These are phyloP conservation scores for Eonycteris spelaea DNA, from an alignment of 2,113 vertebrate genomes.

Conservation along the genomic window DNA sequence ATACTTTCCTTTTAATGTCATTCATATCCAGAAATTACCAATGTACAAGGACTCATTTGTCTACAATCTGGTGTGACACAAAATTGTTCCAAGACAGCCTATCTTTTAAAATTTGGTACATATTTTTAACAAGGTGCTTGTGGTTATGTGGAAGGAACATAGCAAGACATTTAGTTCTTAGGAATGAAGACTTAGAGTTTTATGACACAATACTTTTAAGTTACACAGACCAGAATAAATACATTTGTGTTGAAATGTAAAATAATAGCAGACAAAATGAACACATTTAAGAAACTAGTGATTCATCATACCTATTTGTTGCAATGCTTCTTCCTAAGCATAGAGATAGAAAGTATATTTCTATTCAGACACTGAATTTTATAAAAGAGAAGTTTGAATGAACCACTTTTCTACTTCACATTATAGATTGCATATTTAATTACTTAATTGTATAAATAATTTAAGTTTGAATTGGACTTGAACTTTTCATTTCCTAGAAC, in stretches of 20 bases:
- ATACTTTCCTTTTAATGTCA: constrained; percentile 43
- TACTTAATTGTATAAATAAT: constrained; percentile 46
- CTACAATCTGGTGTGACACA: constrained; percentile 39
- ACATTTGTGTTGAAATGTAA: constrained; percentile 28
- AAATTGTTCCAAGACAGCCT: constrained; percentile 55
- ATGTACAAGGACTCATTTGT: constrained; percentile 62
- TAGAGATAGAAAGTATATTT: neutral
- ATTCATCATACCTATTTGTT: neutral
- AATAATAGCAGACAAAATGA: constrained; percentile 14
- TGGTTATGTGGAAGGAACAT: constrained; percentile 26
- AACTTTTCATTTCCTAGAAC: constrained; percentile 57
- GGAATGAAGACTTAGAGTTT: neutral
- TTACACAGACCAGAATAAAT: constrained; percentile 12
- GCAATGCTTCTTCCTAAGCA: neutral
- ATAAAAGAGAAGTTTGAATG: constrained; percentile 20
- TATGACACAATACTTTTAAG: constrained; percentile 20
- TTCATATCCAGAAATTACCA: constrained; percentile 53
- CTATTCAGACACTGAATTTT: constrained; percentile 43
- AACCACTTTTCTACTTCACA: constrained; percentile 2
- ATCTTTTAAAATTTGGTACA: constrained; percentile 53
- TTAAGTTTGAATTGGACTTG: constrained; percentile 23
- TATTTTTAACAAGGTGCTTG: constrained; percentile 62
- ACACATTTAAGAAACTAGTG: neutral
- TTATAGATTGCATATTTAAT: constrained; percentile 4
- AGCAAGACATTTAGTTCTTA: constrained; percentile 13